Conservation (phyloP, 2,888 invertebrate genomes). For the Dasysyrphus tricinctus region DNA sequence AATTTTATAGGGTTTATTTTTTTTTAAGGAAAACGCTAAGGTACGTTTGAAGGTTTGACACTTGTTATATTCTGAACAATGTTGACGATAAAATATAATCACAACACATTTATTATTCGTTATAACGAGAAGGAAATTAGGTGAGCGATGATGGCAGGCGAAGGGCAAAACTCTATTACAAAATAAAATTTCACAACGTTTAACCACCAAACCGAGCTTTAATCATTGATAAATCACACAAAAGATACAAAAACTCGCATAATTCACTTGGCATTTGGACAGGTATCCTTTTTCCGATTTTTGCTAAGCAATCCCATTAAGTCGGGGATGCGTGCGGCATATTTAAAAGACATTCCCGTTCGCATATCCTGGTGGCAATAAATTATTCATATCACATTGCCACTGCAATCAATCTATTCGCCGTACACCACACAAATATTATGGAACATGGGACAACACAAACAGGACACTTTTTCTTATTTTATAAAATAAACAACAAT, state of each 20-base stretch:
- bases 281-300: constrained; percentile 64
- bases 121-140: constrained; percentile 17
- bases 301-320: constrained; percentile 51
- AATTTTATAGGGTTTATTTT: not conserved
- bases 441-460: not conserved
- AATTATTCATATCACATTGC: constrained; percentile 71
- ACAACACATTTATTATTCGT: constrained; percentile 22
- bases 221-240: constrained; percentile 65
- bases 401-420: constrained; percentile 66
- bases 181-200: constrained; percentile 36
- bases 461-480: constrained; percentile 32
- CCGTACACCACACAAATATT: constrained; percentile 10
- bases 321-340: constrained; percentile 38
- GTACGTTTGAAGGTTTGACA: not conserved
- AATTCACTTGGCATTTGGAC: constrained; percentile 55
- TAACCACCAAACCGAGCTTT: constrained; percentile 45
- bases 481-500: constrained; percentile 31
- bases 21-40: not conserved
- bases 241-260: constrained; percentile 43
- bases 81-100: constrained; percentile 4
- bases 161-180: not conserved
- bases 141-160: not conserved
- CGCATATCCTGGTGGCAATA: constrained; percentile 51
- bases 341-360: constrained; percentile 42
- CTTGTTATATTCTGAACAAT: constrained; percentile 3